Evolutionary conservation across 2,888 invertebrate genomes (phyloP).

Genomic region (Trichogramma dendrolimi): DNA sequence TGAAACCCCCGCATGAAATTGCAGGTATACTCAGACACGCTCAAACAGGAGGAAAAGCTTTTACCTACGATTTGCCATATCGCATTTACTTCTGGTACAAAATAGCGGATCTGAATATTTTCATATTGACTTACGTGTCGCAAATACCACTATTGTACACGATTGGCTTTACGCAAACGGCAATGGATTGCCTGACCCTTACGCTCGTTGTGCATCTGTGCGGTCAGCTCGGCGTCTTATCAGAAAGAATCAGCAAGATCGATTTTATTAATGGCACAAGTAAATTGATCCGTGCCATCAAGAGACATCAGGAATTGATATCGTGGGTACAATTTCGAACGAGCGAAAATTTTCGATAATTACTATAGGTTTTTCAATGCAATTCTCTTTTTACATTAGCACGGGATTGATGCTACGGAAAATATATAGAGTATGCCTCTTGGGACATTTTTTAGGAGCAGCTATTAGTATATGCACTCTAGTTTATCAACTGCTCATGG

Average conservation of each 20-base stretch:
- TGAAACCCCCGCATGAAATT: too few species aligned
- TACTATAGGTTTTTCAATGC: slow-evolving; percentile 1
- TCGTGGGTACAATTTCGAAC: slow-evolving; percentile 14
- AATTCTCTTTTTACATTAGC: slow-evolving; percentile 18
- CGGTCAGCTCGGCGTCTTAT: slow-evolving; percentile 29
- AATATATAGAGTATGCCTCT: slow-evolving; percentile 23
- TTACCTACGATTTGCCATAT: slow-evolving; percentile 27
- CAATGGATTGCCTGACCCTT: slow-evolving; percentile 32
- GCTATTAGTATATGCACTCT: slow-evolving; percentile 28
- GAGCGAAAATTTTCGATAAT: background rate
- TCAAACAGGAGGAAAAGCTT: background rate
- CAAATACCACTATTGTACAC: slow-evolving; percentile 28
- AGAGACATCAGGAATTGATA: slow-evolving; percentile 16
- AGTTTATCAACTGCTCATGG: slow-evolving; percentile 29
- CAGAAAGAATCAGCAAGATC: slow-evolving; percentile 20
- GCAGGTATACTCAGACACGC: too few species aligned
- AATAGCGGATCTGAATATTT: slow-evolving; percentile 21
- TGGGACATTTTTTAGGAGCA: slow-evolving; percentile 28
- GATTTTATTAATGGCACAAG: background rate
- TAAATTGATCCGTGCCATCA: background rate
- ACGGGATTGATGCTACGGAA: slow-evolving; percentile 21
- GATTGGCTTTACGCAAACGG: slow-evolving; percentile 29
- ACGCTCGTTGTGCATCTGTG: slow-evolving; percentile 29
- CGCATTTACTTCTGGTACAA: slow-evolving; percentile 26
- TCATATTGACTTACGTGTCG: slow-evolving; percentile 25